Base-by-base conservation (phyloP, 2,888 invertebrate genomes). In the Eupithecia centaureata region DNA sequence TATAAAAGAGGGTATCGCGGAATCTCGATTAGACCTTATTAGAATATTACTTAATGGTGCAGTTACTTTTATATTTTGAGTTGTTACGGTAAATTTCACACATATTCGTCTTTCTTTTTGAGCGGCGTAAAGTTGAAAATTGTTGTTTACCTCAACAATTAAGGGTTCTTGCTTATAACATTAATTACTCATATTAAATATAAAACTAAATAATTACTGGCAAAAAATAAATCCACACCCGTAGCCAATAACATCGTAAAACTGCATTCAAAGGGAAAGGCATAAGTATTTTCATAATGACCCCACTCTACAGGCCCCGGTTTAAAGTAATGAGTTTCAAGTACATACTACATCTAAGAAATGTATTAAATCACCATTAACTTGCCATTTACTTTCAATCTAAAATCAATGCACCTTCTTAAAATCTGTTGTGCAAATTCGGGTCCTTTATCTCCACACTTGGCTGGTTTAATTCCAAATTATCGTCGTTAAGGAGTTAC, bases 401-500 rank as follows among this genome's bases (percentile, higher is more conserved):
- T 5, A 56, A 56, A 63, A 63, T 60, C 52, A 71, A 73, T 73
- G 63, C 67, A 51, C 64, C 85, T 83, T 85, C 87, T 87, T 83
- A 86, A 89, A 89, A 75, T 87, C 85, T 87, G 88, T 86, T 86
- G 73, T 72, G 70, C 67, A 71, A 72, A 51, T 80, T 70, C 79
- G 82, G 83, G n/a, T 57, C 64, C 65, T 86, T 87, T 88, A 87
- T 88, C 87, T 86, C 83, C 75, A 81, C 87, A 85, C 86, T 84
- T 79, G 83, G 84, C 74, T 82, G 87, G 76, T 76, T 79, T 86
- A 86, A 86, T 86, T 85, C 80, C 81, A 84, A 87, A 87, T 88
- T 86, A 87, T 87, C 86, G 86, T 85, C 84, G 83, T 85, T 88
- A 88, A 82, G 84, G 84, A 86, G 85, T 84, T 86, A 86, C 87